Conservation (phyloP, 2,113 vertebrate genomes). For the Oriolus oriolus region DNA sequence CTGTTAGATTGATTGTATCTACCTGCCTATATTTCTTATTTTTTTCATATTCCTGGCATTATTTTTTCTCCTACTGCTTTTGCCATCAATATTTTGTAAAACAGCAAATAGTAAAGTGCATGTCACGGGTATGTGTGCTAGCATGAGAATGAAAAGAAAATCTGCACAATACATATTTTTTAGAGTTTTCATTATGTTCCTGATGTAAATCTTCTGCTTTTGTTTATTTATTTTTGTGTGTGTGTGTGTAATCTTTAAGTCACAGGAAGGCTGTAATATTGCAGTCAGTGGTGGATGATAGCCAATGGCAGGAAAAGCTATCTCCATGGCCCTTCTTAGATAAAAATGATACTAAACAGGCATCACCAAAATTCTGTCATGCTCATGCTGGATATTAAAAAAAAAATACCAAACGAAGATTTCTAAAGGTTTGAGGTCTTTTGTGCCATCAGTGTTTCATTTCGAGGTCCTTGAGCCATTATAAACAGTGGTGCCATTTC, state of each 20-base stretch:
- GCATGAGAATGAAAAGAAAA: background rate
- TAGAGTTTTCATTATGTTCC: background rate
- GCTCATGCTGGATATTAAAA: background rate
- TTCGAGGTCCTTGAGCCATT: background rate
- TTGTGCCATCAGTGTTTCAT: background rate
- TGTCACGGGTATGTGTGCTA: background rate
- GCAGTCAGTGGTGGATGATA: background rate
- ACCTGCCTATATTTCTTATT: slow-evolving; percentile 35
- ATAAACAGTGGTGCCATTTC: slow-evolving; percentile 22
- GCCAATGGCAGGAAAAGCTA: background rate
- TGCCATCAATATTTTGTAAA: slow-evolving; percentile 40
- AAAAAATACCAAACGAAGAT: background rate
- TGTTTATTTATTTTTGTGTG: background rate
- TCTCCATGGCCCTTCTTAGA: background rate
- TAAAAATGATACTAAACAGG: slow-evolving; percentile 26
- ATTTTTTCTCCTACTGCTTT: slow-evolving; percentile 30
- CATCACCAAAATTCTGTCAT: slow-evolving; percentile 11
- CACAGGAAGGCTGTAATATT: background rate
- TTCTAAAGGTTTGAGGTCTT: background rate
- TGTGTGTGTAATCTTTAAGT: background rate
- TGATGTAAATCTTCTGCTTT: background rate
- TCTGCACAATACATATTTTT: background rate
- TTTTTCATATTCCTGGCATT: background rate
- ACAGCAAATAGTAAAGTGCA: background rate
- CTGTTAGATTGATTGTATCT: slow-evolving; percentile 66